Base-by-base conservation (phyloP, 2,113 vertebrate genomes). In the Ardeotis arabs region DNA sequence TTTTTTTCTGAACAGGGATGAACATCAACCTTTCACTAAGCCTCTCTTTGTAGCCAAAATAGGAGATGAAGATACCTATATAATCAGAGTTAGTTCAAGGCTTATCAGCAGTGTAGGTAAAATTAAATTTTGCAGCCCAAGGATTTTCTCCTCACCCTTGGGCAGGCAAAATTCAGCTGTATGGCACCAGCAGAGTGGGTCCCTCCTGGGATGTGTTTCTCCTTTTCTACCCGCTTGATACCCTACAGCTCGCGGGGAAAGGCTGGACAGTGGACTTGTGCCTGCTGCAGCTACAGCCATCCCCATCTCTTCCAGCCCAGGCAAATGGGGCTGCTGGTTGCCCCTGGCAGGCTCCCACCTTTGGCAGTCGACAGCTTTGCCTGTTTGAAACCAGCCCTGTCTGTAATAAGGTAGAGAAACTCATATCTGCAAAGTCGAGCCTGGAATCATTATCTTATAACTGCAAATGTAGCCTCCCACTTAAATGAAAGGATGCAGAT, bases 61-160 rank as follows among this genome's bases (percentile, higher is more conserved):
- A 81, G 56, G 73, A 78, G 29, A 72, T 81, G 85, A 90, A 86
- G 72, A 67, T 45, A 67, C 63, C 27, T 72, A 83, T 66, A 56
- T 41, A 77, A 68, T 33, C 39, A 87, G 80, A 68, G 35, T 7
- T 89, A 27, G 47, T 86, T 87, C 35, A 81, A 84, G 89, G 49
- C 62, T 96, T 95, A 87, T 64, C 69, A 75, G 62, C 69, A 89
- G 56, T 33, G n/a, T 72, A 75, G 52, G 56, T 63, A 87, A 88
- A 89, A 93, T 75, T 93, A 90, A 78, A 89, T 96, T 95, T 92
- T 92, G 86, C 83, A 90, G 52, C 55, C 83, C 80, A 78, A 87
- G 63, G 55, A 77, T 84, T 92, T 95, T 84, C 50, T 70, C 59
- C 90, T 87, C 56, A 92, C 41, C 69, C 68, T 63, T 77, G 47